A percentile compares a stretch with the other conserved stretches of the same genome.
These are phyloP conservation scores for Wiebesia pumilae DNA, from an alignment of 1,140 invertebrate genomes.

Conservation along the genomic window DNA sequence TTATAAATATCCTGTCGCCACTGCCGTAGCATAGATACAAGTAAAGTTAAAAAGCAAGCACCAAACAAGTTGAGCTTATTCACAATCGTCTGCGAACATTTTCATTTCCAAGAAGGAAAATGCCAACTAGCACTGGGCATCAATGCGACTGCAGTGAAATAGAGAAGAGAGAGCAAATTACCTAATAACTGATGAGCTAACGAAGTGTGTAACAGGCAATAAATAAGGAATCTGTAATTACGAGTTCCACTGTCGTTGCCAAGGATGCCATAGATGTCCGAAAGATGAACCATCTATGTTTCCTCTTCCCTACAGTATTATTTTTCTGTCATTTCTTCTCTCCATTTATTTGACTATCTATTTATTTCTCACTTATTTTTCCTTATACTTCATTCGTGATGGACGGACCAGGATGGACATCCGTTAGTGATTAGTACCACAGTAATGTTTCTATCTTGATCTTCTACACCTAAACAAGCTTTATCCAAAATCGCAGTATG, in stretches of 20 bases:
- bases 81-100: background rate
- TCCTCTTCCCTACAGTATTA: background rate
- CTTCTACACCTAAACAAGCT: too few species aligned
- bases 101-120: too few species aligned
- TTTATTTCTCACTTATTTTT: too few species aligned
- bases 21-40: conserved; percentile 16
- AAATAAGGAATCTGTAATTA: conserved; percentile 76
- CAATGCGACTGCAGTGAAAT: background rate
- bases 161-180: background rate
- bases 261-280: conserved; percentile 57
- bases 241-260: conserved; percentile 58
- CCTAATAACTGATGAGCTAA: conserved; percentile 68
- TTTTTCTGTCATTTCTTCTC: background rate
- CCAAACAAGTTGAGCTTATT: background rate
- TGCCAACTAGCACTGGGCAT: background rate
- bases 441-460: too few species aligned
- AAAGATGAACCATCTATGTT: conserved; percentile 67
- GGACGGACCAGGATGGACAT: too few species aligned
- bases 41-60: background rate
- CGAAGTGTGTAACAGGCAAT: conserved; percentile 75
- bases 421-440: too few species aligned
- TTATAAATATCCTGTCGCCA: conserved; percentile 59
- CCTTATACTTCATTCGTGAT: too few species aligned
- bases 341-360: background rate
- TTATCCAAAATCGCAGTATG: too few species aligned